phyloP scores from a whole-genome alignment of 2,113 vertebrate species.

The Neotoma lepida region DNA sequence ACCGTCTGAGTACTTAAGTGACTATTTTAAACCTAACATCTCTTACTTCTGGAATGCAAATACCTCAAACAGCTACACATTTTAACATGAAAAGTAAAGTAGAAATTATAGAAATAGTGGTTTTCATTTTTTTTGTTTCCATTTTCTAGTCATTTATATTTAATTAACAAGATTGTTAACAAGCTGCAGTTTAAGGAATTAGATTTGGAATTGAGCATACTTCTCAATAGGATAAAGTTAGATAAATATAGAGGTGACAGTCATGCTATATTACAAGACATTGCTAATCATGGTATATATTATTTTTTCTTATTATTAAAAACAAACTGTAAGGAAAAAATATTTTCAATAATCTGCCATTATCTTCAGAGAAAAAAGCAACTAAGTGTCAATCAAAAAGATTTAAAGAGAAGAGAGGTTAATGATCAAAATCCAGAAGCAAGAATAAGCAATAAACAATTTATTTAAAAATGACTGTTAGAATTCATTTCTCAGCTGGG shows the following conservation, averaged over 20 bases:
- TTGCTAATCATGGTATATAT: background rate
- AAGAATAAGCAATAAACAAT: constrained; percentile 13
- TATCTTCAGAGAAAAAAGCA: background rate
- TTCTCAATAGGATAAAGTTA: background rate
- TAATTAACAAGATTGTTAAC: background rate
- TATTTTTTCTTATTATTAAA: constrained; percentile 21
- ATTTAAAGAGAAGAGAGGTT: background rate
- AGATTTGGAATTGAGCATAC: background rate
- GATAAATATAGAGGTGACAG: background rate
- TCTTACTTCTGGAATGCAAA: constrained; percentile 30
- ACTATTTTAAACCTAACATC: constrained; percentile 12
- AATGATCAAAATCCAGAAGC: constrained; percentile 34
- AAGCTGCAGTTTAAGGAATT: constrained; percentile 29
- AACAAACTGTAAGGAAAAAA: constrained; percentile 40
- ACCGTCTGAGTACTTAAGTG: background rate
- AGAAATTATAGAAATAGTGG: background rate
- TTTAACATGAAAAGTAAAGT: constrained; percentile 32
- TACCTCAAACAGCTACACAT: background rate
- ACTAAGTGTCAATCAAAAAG: background rate
- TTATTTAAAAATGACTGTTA: background rate
- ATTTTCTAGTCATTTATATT: constrained; percentile 31
- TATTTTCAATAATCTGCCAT: constrained; percentile 14
- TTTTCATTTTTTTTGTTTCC: constrained; percentile 8
- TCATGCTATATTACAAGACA: background rate
- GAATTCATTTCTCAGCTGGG: background rate